Evolutionary conservation across 2,888 invertebrate genomes (phyloP).

Genomic region (Melinopterus prodromus): DNA sequence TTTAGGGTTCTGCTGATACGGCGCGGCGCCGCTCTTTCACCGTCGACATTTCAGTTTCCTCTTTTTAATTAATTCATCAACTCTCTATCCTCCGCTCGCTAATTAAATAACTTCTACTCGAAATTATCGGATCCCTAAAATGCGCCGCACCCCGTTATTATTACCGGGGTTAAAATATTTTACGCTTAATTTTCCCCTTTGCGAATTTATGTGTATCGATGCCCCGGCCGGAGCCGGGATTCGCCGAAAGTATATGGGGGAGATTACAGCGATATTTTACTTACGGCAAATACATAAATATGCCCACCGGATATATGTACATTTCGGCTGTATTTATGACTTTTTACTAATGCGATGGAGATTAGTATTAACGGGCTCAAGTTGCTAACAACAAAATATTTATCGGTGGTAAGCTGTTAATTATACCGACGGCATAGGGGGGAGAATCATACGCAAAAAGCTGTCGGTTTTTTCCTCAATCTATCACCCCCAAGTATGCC

Average conservation of each 20-base stretch:
- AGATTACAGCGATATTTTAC: background rate
- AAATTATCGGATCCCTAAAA: background rate
- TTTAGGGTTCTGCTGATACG: background rate
- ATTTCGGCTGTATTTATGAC: background rate
- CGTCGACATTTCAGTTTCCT: conserved; percentile 4
- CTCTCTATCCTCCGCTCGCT: conserved; percentile 4
- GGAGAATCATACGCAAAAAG: background rate
- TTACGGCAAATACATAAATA: conserved; percentile 4
- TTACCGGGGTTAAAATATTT: background rate
- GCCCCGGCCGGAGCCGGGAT: background rate
- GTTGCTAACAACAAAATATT: background rate
- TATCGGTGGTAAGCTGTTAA: background rate
- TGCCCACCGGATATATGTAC: conserved; percentile 4
- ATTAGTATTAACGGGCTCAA: conserved; percentile 4
- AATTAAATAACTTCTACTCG: background rate
- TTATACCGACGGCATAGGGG: background rate
- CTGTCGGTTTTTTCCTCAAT: background rate
- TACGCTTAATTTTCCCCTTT: background rate
- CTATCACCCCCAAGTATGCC: background rate
- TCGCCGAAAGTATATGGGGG: background rate
- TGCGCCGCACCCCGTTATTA: conserved; percentile 4
- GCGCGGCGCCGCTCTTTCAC: background rate
- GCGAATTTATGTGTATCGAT: background rate
- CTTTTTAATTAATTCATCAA: conserved; percentile 4
- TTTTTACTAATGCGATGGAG: conserved; percentile 4